Evolutionary conservation across 1,140 invertebrate genomes (phyloP).

Genomic region (Matsumurasca onukii): DNA sequence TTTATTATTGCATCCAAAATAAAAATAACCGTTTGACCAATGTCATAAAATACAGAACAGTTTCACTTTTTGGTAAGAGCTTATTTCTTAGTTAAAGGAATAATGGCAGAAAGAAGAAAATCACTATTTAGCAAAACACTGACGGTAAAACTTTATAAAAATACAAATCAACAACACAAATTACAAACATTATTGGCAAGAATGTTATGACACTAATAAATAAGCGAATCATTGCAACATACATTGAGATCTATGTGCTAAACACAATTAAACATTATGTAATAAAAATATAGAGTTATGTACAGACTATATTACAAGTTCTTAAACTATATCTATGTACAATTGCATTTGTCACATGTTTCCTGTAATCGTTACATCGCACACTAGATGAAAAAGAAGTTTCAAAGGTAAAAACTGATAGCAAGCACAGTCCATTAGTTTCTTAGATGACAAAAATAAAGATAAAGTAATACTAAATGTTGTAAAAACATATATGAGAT

Average conservation of each 20-base stretch:
- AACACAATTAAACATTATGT: conserved; percentile 11
- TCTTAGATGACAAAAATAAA: not conserved
- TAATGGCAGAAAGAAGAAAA: no score
- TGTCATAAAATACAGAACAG: no score
- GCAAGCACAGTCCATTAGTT: not conserved
- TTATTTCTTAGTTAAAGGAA: no score
- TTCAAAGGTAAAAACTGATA: not conserved
- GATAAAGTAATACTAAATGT: not conserved
- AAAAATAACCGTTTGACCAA: no score
- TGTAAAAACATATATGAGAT: not conserved
- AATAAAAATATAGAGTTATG: conserved; percentile 23
- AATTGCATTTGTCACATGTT: conserved; percentile 19
- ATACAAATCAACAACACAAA: no score
- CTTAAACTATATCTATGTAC: conserved; percentile 10
- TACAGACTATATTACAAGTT: conserved; percentile 16
- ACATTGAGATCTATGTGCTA: not conserved
- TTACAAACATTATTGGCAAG: no score
- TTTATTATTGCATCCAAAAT: no score
- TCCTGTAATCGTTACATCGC: conserved; percentile 18
- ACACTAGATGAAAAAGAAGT: not conserved
- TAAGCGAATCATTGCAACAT: not conserved
- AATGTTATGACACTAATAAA: not conserved
- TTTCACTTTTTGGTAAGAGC: no score
- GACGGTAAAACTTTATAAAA: no score
- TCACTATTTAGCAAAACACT: no score